Conservation (phyloP, 2,797 vertebrate genomes). For the Pseudomugil tenellus region DNA sequence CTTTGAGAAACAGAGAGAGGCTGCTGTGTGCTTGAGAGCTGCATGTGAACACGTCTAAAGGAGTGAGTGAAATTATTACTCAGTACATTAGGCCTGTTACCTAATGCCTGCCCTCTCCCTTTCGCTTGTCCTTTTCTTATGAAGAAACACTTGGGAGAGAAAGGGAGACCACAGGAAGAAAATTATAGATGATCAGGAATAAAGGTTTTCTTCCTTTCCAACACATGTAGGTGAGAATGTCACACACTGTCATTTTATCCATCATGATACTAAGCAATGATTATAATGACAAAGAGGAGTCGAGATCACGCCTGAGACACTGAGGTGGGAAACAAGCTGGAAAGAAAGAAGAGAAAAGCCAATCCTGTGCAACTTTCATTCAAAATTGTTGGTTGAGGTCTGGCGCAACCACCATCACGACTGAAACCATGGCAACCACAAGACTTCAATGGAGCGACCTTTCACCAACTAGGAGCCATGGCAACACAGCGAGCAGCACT, state of each 20-base stretch:
- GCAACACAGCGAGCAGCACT: slow-evolving; percentile 48
- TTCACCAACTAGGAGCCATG: slow-evolving; percentile 56
- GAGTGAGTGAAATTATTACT: slow-evolving; percentile 63
- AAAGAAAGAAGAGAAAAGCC: neutral
- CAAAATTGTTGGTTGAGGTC: slow-evolving; percentile 26
- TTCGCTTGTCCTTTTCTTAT: slow-evolving; percentile 50
- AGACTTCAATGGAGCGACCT: slow-evolving; percentile 48
- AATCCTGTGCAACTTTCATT: slow-evolving; percentile 23
- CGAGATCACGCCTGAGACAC: neutral
- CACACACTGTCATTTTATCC: slow-evolving; percentile 10
- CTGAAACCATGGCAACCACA: slow-evolving; percentile 65
- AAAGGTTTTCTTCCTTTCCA: slow-evolving; percentile 22
- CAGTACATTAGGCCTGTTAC: slow-evolving; percentile 68
- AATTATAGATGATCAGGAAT: slow-evolving; percentile 5
- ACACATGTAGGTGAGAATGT: slow-evolving; percentile 36
- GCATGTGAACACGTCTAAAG: slow-evolving; percentile 39
- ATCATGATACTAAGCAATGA: slow-evolving; percentile 2
- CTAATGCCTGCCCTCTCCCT: slow-evolving; percentile 60
- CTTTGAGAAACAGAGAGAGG: slow-evolving; percentile 39
- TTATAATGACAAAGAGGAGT: slow-evolving; percentile 6
- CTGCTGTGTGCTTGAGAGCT: slow-evolving; percentile 34
- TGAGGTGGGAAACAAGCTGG: neutral
- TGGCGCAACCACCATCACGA: slow-evolving; percentile 28
- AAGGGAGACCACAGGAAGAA: slow-evolving; percentile 29
- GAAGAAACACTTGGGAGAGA: slow-evolving; percentile 46